A percentile compares a stretch with the other conserved stretches of the same genome.
Evolutionary conservation across 1,140 invertebrate genomes (phyloP).

Genomic region (Goniozus legneri): DNA sequence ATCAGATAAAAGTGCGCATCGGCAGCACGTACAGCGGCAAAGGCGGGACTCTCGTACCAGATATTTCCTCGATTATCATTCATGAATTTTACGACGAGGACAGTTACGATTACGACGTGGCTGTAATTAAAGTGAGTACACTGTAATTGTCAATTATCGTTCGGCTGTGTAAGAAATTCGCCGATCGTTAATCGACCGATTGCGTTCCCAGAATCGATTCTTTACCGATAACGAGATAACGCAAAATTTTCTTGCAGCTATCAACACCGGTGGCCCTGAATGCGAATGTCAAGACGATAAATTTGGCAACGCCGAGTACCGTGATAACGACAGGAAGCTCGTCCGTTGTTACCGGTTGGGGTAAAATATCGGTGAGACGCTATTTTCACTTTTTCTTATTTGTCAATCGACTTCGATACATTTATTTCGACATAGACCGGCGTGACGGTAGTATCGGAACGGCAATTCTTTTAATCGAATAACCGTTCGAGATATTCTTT

Average conservation of each 20-base stretch:
- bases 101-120: conserved; percentile 54
- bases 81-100: conserved; percentile 40
- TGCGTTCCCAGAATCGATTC: no score
- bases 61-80: conserved; percentile 16
- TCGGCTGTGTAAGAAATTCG: no score
- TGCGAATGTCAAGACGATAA: background rate
- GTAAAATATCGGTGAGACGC: background rate
- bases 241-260: background rate
- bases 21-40: conserved; percentile 5
- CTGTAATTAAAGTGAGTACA: conserved; percentile 42
- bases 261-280: background rate
- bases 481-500: no score
- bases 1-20: no score
- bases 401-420: no score
- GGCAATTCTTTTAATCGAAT: no score
- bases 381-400: no score
- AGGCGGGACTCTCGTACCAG: conserved; percentile 9
- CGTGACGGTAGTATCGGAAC: no score
- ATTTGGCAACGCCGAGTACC: background rate
- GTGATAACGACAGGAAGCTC: background rate
- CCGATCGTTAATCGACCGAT: no score
- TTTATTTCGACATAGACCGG: no score
- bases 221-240: background rate
- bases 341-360: background rate
- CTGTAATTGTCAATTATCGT: background rate